Percentiles rank a stretch among this genome's conserved stretches.
These are phyloP conservation scores for Cynodonichthys magdalenae DNA, from an alignment of 2,797 vertebrate species.

Conservation along the genomic window DNA sequence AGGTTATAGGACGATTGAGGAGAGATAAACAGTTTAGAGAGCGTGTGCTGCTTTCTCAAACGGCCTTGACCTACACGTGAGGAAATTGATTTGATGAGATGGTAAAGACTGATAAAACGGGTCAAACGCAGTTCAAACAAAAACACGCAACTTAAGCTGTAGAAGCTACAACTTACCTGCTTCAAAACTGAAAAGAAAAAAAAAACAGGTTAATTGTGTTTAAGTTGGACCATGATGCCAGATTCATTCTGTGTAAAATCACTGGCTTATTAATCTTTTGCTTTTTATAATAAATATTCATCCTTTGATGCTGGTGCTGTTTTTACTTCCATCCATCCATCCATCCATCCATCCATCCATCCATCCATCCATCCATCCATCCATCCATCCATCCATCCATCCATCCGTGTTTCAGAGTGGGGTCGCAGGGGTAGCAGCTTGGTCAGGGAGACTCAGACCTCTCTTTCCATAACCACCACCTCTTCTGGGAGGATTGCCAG, in stretches of 20 bases:
- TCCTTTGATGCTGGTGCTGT: background rate
- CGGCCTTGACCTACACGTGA: conserved; percentile 71
- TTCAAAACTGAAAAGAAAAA: too few species aligned
- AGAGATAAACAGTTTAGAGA: conserved; percentile 53
- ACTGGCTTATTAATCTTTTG: background rate
- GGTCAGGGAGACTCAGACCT: too few species aligned
- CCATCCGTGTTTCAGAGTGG: too few species aligned
- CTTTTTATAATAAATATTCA: background rate
- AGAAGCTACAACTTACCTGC: conserved; percentile 3
- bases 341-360: too few species aligned
- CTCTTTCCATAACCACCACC: too few species aligned
- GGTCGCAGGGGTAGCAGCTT: too few species aligned
- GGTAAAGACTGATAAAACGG: conserved; percentile 18
- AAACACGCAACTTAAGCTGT: background rate
- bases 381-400: too few species aligned
- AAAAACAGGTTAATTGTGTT: background rate
- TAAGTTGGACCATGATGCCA: background rate
- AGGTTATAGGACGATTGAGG: conserved; percentile 38
- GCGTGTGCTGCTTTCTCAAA: conserved; percentile 36
- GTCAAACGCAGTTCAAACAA: conserved; percentile 5
- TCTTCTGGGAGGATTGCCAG: too few species aligned
- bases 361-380: too few species aligned
- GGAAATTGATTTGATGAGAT: conserved; percentile 6
- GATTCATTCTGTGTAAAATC: conserved; percentile 3
- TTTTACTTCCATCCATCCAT: too few species aligned